phyloP scores from a whole-genome alignment of 2,113 vertebrate species.

The Sapajus apella region DNA sequence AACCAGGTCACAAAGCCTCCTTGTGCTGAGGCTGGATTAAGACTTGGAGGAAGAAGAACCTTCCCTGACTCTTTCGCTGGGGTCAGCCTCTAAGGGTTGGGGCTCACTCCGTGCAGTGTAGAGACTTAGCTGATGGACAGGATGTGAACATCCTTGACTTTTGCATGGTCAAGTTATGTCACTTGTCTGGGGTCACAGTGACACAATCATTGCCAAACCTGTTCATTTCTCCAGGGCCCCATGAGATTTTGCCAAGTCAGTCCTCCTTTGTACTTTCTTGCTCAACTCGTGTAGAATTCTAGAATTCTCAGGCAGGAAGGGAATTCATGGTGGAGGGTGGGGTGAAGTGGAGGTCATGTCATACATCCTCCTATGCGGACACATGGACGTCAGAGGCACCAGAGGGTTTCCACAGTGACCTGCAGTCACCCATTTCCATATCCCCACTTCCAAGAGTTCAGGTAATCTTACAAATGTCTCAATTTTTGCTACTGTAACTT shows the following conservation, averaged over 20 bases:
- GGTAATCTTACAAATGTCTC: neutral
- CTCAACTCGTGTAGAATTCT: slow-evolving; percentile 56
- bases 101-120: neutral
- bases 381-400: neutral
- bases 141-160: slow-evolving; percentile 62
- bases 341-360: neutral
- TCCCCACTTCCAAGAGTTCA: neutral
- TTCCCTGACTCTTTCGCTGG: neutral
- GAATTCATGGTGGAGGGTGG: neutral
- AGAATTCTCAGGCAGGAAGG: slow-evolving; percentile 35
- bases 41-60: neutral
- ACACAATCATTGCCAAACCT: slow-evolving; percentile 75
- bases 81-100: neutral
- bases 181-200: slow-evolving; percentile 65
- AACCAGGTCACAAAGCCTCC: neutral
- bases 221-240: slow-evolving; percentile 45
- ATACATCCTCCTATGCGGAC: neutral
- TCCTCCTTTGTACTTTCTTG: slow-evolving; percentile 68
- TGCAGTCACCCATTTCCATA: neutral
- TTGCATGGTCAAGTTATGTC: slow-evolving; percentile 54
- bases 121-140: slow-evolving; percentile 34
- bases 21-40: neutral
- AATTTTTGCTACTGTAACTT: neutral
- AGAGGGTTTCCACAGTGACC: neutral
- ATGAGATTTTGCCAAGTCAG: slow-evolving; percentile 64